Percentiles rank a stretch among this genome's conserved stretches.
These are phyloP conservation scores for Synchiropus splendidus DNA, from an alignment of 2,113 vertebrate genomes.

Conservation along the genomic window DNA sequence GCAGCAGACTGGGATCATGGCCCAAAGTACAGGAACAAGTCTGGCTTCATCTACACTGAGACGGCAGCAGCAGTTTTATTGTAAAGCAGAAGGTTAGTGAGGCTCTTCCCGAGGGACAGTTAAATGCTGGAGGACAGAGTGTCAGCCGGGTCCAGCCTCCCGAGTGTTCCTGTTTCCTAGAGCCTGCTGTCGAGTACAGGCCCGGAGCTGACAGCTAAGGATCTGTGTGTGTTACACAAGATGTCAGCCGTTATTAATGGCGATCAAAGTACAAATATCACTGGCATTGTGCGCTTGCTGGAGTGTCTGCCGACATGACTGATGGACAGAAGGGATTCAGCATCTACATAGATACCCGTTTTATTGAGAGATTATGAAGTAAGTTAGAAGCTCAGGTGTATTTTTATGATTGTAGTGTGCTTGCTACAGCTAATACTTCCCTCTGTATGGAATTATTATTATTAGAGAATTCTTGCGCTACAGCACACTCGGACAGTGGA, in stretches of 20 bases:
- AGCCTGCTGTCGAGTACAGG: slow-evolving; percentile 22
- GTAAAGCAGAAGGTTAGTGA: slow-evolving; percentile 18
- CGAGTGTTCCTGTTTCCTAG: slow-evolving; percentile 27
- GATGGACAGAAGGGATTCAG: too few relatives aligned
- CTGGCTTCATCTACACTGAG: slow-evolving; percentile 17
- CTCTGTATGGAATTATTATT: too few relatives aligned
- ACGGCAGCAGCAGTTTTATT: slow-evolving; percentile 15
- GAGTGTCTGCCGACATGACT: slow-evolving; percentile 2
- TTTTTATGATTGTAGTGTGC: too few relatives aligned
- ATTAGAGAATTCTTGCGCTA: too few relatives aligned
- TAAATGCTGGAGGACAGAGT: slow-evolving; percentile 25
- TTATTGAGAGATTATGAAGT: too few relatives aligned
- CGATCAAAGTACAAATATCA: slow-evolving; percentile 12
- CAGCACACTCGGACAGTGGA: too few relatives aligned
- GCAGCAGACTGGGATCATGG: too few relatives aligned
- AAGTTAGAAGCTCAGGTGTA: too few relatives aligned
- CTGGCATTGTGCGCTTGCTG: slow-evolving; percentile 4
- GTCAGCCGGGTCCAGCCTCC: slow-evolving; percentile 19
- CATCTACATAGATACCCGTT: too few relatives aligned
- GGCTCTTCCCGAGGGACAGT: slow-evolving; percentile 25
- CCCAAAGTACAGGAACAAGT: slow-evolving; percentile 8
- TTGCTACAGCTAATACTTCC: too few relatives aligned
- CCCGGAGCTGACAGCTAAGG: slow-evolving; percentile 11
- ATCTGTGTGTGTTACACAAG: slow-evolving; percentile 5
- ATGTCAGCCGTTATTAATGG: slow-evolving; percentile 27